Conservation (phyloP, 1,140 invertebrate genomes). For the Drosophila biarmipes region DNA sequence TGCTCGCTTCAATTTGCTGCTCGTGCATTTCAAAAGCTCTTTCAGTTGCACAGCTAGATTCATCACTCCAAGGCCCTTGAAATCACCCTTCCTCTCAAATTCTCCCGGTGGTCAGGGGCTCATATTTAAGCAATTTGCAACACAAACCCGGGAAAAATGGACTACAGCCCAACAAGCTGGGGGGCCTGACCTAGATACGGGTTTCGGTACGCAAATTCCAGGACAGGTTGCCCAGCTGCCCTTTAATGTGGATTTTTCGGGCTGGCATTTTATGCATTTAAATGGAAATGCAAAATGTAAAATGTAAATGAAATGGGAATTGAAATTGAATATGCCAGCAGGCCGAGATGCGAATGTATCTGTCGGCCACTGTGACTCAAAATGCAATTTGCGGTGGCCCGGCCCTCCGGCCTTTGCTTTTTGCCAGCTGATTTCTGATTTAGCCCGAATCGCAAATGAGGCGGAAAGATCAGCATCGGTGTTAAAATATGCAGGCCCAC, state of each 20-base stretch:
- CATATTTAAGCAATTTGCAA: slow-evolving; percentile 17
- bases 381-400: slow-evolving; percentile 22
- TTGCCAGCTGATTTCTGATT: slow-evolving; percentile 7
- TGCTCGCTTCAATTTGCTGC: neutral
- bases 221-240: slow-evolving; percentile 5
- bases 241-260: slow-evolving; percentile 11
- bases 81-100: neutral
- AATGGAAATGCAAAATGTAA: slow-evolving; percentile 19
- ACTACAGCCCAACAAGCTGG: slow-evolving; percentile 1
- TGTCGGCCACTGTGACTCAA: slow-evolving; percentile 14
- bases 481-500: neutral
- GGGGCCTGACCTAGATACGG: slow-evolving; percentile 20
- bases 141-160: slow-evolving; percentile 8
- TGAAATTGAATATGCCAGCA: slow-evolving; percentile 29
- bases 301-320: slow-evolving; percentile 26
- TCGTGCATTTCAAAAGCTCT: neutral
- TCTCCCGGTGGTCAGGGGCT: neutral
- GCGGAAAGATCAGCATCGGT: neutral
- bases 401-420: slow-evolving; percentile 2
- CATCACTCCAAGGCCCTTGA: neutral
- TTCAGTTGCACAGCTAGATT: neutral
- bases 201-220: neutral
- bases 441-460: slow-evolving; percentile 8
- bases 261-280: slow-evolving; percentile 26
- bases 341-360: slow-evolving; percentile 5